Conservation (phyloP, 2,797 vertebrate species). For the Myiotriccus ornatus region DNA sequence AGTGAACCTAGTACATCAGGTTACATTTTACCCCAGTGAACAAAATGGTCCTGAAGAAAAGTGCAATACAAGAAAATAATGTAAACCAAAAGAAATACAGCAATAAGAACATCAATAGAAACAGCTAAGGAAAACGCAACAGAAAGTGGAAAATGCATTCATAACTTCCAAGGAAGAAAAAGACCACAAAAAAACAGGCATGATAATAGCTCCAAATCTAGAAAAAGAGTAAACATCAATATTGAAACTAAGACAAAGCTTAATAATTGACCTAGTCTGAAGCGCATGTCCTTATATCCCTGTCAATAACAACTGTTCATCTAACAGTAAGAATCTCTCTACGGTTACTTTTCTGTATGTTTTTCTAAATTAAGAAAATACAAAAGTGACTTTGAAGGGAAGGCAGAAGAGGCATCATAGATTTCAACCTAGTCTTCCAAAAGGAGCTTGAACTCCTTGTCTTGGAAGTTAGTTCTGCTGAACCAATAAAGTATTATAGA, state of each 20-base stretch:
- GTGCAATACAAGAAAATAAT: not conserved
- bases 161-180: not conserved
- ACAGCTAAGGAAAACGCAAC: not conserved
- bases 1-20: not conserved
- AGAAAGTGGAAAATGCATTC: not conserved
- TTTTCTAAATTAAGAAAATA: not conserved
- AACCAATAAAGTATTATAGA: not conserved
- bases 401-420: rapidly evolving
- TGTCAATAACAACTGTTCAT: not conserved
- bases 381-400: not conserved
- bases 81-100: not conserved
- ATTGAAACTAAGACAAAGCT: not conserved
- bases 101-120: not conserved
- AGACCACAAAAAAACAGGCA: not conserved
- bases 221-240: not conserved
- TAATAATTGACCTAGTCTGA: not conserved
- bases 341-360: not conserved
- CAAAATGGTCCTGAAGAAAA: not conserved
- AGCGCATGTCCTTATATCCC: not conserved
- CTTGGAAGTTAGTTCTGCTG: not conserved
- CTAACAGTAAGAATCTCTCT: not conserved
- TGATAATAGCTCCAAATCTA: not conserved
- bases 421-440: not conserved
- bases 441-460: not conserved
- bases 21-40: not conserved